Conservation (phyloP, 2,888 invertebrate species). For the Stenchaetothrips biformis region DNA sequence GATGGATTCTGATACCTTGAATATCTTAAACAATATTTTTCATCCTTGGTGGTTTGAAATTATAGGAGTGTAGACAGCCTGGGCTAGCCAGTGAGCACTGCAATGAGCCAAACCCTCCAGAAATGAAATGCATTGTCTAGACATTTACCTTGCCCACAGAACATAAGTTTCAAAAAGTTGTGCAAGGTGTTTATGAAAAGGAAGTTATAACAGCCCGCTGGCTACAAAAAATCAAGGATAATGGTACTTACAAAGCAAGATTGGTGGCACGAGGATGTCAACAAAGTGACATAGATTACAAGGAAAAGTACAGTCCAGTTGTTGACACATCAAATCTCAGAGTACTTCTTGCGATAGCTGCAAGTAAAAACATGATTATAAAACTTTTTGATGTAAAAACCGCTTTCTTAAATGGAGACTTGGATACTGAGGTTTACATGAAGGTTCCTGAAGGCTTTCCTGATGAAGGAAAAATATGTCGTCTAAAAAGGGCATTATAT, state of each 20-base stretch:
- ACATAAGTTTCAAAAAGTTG: too few relatives aligned
- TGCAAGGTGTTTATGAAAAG: too few relatives aligned
- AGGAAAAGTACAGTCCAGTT: conserved; percentile 39
- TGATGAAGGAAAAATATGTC: conserved; percentile 24
- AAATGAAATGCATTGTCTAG: too few relatives aligned
- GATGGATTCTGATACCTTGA: too few relatives aligned
- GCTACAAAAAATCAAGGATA: conserved; percentile 15
- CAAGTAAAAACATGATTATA: conserved; percentile 37
- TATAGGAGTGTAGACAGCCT: too few relatives aligned
- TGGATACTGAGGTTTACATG: conserved; percentile 40
- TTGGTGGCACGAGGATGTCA: conserved; percentile 39
- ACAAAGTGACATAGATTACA: conserved; percentile 39
- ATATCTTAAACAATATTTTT: too few relatives aligned
- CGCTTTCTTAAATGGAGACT: conserved; percentile 40
- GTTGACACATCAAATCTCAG: conserved; percentile 37
- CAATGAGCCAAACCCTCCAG: too few relatives aligned
- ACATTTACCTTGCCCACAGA: too few relatives aligned
- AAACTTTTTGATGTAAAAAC: conserved; percentile 40
- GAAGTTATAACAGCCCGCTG: too few relatives aligned
- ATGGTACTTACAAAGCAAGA: conserved; percentile 36
- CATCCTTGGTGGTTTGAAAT: too few relatives aligned
- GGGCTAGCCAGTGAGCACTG: too few relatives aligned
- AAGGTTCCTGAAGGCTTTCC: conserved; percentile 32
- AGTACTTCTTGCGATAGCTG: conserved; percentile 38
- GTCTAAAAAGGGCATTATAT: conserved; percentile 28